These are phyloP conservation scores for Trilocha varians DNA, from an alignment of 2,888 invertebrate species.

Conservation along the genomic window DNA sequence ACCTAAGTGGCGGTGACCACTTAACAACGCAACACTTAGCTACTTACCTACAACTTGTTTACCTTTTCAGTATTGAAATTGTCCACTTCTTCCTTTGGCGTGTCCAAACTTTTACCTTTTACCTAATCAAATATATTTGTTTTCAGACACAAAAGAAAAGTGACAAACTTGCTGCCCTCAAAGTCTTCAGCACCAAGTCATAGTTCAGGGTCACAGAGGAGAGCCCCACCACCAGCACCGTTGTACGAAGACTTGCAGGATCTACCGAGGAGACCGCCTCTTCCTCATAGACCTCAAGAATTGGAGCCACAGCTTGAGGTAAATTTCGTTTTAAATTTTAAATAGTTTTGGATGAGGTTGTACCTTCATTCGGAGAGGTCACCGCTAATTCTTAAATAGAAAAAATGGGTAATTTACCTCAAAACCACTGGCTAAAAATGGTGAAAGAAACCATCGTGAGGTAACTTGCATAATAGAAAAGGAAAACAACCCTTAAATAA, in stretches of 20 bases:
- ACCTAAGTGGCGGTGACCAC: too few species aligned
- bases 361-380: too few species aligned
- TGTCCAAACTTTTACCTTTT: background rate
- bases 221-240: constrained; percentile 73
- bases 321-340: constrained; percentile 4
- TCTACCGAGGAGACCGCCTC: constrained; percentile 70
- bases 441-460: too few species aligned
- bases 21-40: too few species aligned
- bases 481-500: too few species aligned
- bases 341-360: background rate
- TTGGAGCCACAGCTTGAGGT: constrained; percentile 67
- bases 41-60: too few species aligned
- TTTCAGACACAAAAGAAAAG: constrained; percentile 88
- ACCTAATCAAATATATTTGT: constrained; percentile 7
- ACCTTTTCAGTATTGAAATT: too few species aligned
- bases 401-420: too few species aligned
- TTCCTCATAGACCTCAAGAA: constrained; percentile 53
- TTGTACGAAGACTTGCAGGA: constrained; percentile 87
- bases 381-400: too few species aligned
- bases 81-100: background rate
- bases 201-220: constrained; percentile 60
- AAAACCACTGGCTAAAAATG: too few species aligned
- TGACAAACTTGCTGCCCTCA: constrained; percentile 87
- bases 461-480: too few species aligned
- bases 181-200: constrained; percentile 79